These are phyloP conservation scores for Trematocara marginatum DNA, from an alignment of 2,113 vertebrate genomes.

Conservation along the genomic window DNA sequence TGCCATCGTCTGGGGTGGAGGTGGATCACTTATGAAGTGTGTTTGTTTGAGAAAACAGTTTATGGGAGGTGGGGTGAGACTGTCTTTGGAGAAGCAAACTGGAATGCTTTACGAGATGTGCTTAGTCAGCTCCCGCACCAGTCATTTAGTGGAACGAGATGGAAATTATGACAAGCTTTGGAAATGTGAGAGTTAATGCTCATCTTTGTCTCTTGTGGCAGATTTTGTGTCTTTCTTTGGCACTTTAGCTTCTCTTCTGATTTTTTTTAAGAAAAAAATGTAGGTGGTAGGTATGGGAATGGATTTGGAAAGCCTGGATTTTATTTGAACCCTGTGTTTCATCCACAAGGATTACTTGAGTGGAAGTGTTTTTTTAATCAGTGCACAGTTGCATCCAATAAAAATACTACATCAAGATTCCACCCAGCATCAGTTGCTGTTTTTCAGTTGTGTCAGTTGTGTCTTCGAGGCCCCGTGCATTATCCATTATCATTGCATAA, in stretches of 20 bases:
- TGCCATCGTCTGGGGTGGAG: constrained; percentile 23
- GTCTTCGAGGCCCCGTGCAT: neutral
- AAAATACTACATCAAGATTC: neutral
- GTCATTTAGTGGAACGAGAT: constrained; percentile 1
- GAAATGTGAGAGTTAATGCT: constrained; percentile 11
- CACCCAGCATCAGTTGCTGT: neutral
- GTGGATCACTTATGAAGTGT: constrained; percentile 12
- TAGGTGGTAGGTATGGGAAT: neutral
- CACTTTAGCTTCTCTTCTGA: neutral
- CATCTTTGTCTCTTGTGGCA: constrained; percentile 1
- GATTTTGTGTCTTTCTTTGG: neutral
- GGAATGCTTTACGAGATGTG: constrained; percentile 27
- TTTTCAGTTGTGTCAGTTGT: neutral
- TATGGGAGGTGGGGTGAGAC: constrained; percentile 49
- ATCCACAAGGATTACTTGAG: constrained; percentile 16
- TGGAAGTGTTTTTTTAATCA: constrained; percentile 26
- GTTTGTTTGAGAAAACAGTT: constrained; percentile 21
- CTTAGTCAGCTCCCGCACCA: constrained; percentile 25
- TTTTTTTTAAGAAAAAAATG: neutral
- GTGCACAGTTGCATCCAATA: neutral
- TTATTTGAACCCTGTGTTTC: constrained; percentile 2
- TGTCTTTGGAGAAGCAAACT: constrained; percentile 33
- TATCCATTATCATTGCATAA: neutral
- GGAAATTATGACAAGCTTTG: constrained; percentile 33
- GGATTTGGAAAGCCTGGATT: neutral